phyloP scores from a whole-genome alignment of 2,797 vertebrate species.

The Oreochromis grahami region DNA sequence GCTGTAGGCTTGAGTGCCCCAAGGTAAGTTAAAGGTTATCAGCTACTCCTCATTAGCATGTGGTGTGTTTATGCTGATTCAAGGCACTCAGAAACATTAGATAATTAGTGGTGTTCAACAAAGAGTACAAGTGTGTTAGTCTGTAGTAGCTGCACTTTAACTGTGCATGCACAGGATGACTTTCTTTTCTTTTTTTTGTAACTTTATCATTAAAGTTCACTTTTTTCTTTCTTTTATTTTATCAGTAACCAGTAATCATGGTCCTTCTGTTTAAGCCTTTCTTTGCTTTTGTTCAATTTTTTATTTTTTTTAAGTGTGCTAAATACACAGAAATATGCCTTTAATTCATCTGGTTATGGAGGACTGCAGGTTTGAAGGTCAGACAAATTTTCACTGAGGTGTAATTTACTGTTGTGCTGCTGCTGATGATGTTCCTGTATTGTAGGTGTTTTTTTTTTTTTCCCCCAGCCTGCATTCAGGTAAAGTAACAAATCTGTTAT shows the following conservation, averaged over 20 bases:
- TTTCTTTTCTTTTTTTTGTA: background rate
- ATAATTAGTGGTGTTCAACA: background rate
- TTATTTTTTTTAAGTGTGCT: fast-evolving
- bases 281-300: background rate
- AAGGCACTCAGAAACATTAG: background rate
- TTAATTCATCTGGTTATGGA: background rate
- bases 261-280: background rate
- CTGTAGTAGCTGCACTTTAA: background rate
- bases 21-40: background rate
- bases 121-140: background rate
- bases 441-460: background rate
- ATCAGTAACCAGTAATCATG: background rate
- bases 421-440: background rate
- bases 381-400: background rate
- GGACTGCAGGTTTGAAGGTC: background rate
- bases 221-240: too few species aligned
- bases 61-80: background rate
- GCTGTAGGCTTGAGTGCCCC: background rate
- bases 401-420: background rate
- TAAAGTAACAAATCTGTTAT: background rate
- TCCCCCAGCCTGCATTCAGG: background rate
- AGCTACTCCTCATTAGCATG: background rate
- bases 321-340: background rate
- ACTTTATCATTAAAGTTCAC: background rate
- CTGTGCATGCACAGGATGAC: background rate